Evolutionary conservation across 2,113 vertebrate genomes (phyloP).

Genomic region (Cephalopholis sonnerati): DNA sequence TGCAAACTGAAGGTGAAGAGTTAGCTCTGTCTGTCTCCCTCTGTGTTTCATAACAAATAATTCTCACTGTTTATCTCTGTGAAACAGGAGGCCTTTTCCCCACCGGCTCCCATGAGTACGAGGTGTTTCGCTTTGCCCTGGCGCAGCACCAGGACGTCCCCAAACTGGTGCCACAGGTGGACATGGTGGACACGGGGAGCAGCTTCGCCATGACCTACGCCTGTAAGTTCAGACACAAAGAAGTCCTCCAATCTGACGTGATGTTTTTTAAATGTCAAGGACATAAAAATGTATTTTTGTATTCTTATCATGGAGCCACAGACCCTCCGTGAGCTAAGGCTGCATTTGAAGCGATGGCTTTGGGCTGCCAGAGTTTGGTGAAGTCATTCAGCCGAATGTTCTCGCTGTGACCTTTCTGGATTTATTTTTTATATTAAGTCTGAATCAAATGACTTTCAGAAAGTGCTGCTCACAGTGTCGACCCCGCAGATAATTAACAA

Average conservation of each 20-base stretch:
- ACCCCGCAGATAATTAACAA: not conserved
- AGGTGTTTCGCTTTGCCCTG: conserved; percentile 96
- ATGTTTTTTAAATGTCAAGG: not conserved
- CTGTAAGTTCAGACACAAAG: conserved; percentile 86
- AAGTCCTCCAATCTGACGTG: no score
- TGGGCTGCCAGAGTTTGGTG: not conserved
- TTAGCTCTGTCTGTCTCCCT: no score
- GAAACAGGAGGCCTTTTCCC: conserved; percentile 95
- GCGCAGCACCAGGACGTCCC: conserved; percentile 95
- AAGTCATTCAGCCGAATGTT: not conserved
- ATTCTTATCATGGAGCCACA: not conserved
- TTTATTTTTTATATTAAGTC: no score
- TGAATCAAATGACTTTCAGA: not conserved
- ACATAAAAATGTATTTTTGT: not conserved
- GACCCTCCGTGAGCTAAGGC: not conserved
- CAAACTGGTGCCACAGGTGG: conserved; percentile 97
- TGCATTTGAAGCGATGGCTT: no score
- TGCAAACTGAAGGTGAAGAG: no score
- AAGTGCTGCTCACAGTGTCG: not conserved
- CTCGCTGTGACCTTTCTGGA: not conserved
- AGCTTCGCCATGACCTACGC: conserved; percentile 99
- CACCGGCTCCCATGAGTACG: conserved; percentile 95
- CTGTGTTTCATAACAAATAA: not conserved
- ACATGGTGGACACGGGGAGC: conserved; percentile 98
- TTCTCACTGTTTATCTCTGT: conserved; percentile 18